Conservation (phyloP, 2,888 invertebrate genomes). For the Maniola hyperantus region DNA sequence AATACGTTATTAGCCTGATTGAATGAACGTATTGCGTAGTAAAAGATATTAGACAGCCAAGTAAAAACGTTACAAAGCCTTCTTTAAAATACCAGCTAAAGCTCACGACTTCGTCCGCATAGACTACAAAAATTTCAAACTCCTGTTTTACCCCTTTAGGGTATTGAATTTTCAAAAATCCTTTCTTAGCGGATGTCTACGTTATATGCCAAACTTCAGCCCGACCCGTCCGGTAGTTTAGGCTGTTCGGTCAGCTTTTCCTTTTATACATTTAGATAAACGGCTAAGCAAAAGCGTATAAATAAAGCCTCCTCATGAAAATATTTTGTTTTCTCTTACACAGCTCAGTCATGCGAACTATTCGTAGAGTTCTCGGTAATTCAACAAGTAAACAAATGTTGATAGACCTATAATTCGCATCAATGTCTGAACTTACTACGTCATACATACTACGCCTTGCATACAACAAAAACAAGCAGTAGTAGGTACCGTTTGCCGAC, state of each 20-base stretch:
- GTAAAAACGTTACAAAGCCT: too few relatives aligned
- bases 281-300: neutral
- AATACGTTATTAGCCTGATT: neutral
- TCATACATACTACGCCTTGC: slow-evolving; percentile 44
- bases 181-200: too few relatives aligned
- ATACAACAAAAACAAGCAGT: slow-evolving; percentile 56
- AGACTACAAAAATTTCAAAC: too few relatives aligned
- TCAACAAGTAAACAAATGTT: slow-evolving; percentile 28
- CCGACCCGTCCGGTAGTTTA: too few relatives aligned
- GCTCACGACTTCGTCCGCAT: too few relatives aligned
- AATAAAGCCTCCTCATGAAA: neutral
- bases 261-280: too few relatives aligned
- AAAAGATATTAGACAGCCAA: slow-evolving; percentile 1
- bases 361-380: slow-evolving; percentile 25
- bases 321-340: neutral
- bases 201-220: too few relatives aligned
- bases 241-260: too few relatives aligned
- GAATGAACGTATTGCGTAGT: slow-evolving; percentile 35
- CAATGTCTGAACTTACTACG: slow-evolving; percentile 50
- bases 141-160: too few relatives aligned
- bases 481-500: slow-evolving; percentile 62
- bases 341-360: slow-evolving; percentile 18
- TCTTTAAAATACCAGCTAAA: too few relatives aligned
- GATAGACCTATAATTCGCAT: slow-evolving; percentile 7
- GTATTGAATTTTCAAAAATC: too few relatives aligned